Evolutionary conservation across 2,113 vertebrate species (phyloP), one percentile per base, ranked within the genome.

Genomic region (Syngnathus floridae): DNA sequence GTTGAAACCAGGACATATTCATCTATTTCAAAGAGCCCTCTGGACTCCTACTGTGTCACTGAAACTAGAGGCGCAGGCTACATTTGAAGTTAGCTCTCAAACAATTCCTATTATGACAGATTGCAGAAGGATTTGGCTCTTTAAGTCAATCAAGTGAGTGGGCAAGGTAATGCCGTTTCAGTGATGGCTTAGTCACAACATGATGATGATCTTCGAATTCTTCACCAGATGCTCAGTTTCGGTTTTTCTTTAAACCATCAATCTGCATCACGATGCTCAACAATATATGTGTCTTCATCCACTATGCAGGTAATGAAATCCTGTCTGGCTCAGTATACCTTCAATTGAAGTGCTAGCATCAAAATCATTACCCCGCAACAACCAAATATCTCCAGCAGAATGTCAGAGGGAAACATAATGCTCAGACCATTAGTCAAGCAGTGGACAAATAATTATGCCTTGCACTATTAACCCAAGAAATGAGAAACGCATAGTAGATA

Each of bases 401-500:
- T 77, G 80, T 81, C 65, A 72, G 69, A 77, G 69, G 74, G 45
- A 66, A 45, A 77, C 36, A 58, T 79, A 82, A 80, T 83, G 79
- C 76, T 74, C 65, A 41, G 49, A 68, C 77, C 76, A 83, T 87
- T 82, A 77, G 54, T 86, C 81, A 84, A 61, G 65, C 71, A 40
- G 73, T 70, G 77, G 79, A 81, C 83, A 84, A 87, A 84, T 88
- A 84, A 85, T 82, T 87, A 77, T 78, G 70, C 84, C 74, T 75
- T 67, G 75, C 74, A 73, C 76, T 82, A 80, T 87, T 84, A 84
- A 84, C 84, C 82, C 82, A 79, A 85, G 81, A 85, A 87, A 85
- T 83, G 78, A 71, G 81, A 74, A 79, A 85, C 73, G 83, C 71
- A 75, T 75, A 62, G 78, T 65, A 76, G 73, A 87, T 76, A 37